Base-by-base conservation (phyloP, 2,888 invertebrate species). In the Liopterus haemorrhoidalis region DNA sequence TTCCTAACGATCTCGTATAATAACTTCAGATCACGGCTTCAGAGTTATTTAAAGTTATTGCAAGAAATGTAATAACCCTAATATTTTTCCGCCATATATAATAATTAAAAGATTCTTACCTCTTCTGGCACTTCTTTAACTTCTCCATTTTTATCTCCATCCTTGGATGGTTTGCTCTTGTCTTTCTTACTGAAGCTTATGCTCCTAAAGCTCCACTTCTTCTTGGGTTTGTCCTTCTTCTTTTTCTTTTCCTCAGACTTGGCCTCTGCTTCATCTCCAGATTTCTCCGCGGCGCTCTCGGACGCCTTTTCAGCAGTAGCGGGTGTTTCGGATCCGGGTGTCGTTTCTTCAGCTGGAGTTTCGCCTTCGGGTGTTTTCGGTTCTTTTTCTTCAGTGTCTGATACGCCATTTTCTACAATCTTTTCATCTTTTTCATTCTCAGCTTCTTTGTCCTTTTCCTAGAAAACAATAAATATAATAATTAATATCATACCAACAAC, bases 151-250 rank as follows among this genome's bases (percentile, higher is more conserved):
- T 73, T 82, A 68, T 72, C 70, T 16, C 67, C 61, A 20, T 73
- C 73, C 68, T 86, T 85, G 59, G 76, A 76, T 56, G 87, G 87
- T 69, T 89, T 89, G 57, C 80, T 82, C 74, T 88, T 89, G 66
- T 89, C 89, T 70, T 87, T 88, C 70, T 82, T 82, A 64, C 85
- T 83, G 70, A 89, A 89, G 64, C 87, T 87, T 72, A 89, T 83
- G 64, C 82, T 85, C 63, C 88, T 80, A 70, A 89, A 82, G 59
- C 87, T 88, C 87, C 87, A 89, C 74, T 88, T 88, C 79, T 87
- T 88, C 79, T 87, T 88, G 58, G 81, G 74, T 74, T 79, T 72
- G 53, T 62, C 63, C 49, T 68, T 65, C 42, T 63, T 59, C 47
- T 64, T 64, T 51, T 61, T 64, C 42, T 64, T 65, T 49, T 61